These are phyloP conservation scores for Burhinus bistriatus DNA, from an alignment of 2,113 vertebrate genomes.

Conservation along the genomic window DNA sequence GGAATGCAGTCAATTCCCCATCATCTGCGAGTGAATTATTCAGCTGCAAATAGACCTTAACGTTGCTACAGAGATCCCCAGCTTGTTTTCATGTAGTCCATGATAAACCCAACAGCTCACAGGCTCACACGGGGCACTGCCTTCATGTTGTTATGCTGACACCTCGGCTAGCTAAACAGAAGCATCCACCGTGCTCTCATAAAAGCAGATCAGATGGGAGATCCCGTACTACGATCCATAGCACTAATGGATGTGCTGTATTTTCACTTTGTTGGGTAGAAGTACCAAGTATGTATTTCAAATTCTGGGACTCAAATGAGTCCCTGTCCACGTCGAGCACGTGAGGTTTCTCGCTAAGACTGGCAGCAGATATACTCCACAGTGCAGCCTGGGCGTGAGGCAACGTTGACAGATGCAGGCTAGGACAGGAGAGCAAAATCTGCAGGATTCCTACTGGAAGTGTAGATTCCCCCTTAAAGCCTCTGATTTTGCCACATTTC, in stretches of 20 bases:
- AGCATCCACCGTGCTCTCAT: background rate
- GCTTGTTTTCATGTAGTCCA: background rate
- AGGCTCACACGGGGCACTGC: background rate
- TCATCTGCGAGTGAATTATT: background rate
- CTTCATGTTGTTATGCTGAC: background rate
- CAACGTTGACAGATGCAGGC: background rate
- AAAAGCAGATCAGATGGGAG: background rate
- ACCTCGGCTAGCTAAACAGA: background rate
- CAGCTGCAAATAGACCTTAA: background rate
- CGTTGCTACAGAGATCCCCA: background rate
- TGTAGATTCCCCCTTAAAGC: background rate
- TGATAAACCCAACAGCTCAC: background rate
- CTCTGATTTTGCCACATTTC: background rate
- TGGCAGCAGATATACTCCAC: background rate
- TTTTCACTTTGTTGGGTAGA: background rate
- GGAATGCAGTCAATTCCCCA: background rate
- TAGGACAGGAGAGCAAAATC: background rate
- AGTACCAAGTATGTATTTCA: background rate
- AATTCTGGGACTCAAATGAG: background rate
- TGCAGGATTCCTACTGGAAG: background rate
- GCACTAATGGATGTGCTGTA: background rate
- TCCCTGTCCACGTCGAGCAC: accelerated
- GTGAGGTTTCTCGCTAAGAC: background rate
- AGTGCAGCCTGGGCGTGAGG: background rate
- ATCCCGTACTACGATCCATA: background rate